A percentile compares a stretch with the other conserved stretches of the same genome.
These are phyloP conservation scores for Ichneumoninae sp. DNA, from an alignment of 2,888 invertebrate genomes.

Conservation along the genomic window DNA sequence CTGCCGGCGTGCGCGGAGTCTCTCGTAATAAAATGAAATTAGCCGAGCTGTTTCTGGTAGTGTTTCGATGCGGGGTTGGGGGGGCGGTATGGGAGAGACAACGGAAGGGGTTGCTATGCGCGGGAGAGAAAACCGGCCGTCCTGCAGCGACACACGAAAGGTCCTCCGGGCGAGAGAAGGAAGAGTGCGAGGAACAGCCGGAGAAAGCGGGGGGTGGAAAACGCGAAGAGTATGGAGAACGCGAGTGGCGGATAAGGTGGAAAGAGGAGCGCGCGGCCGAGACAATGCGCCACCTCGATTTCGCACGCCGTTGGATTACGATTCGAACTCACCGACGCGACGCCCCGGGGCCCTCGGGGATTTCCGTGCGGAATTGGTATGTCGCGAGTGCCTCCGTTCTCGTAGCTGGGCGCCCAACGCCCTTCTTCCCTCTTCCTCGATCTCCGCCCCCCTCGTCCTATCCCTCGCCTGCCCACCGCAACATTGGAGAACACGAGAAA, in stretches of 20 bases:
- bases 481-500: constrained; percentile 35
- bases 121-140: constrained; percentile 61
- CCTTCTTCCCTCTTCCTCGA: constrained; percentile 30
- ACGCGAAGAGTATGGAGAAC: constrained; percentile 66
- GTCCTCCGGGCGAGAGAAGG: constrained; percentile 56
- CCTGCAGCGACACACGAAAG: constrained; percentile 72
- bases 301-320: constrained; percentile 79
- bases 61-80: constrained; percentile 60
- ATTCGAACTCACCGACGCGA: constrained; percentile 74
- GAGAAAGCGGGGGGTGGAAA: constrained; percentile 16
- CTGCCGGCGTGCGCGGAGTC: constrained; percentile 56
- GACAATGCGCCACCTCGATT: constrained; percentile 74
- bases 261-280: constrained; percentile 64
- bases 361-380: constrained; percentile 66
- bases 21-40: constrained; percentile 77
- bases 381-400: constrained; percentile 52
- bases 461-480: constrained; percentile 12
- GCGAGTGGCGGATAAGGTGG: constrained; percentile 56
- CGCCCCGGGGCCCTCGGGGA: constrained; percentile 65
- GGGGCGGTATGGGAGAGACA: constrained; percentile 60
- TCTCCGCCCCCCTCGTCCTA: constrained; percentile 17
- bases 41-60: constrained; percentile 71
- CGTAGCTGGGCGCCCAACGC: constrained; percentile 1
- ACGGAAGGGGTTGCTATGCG: constrained; percentile 63
- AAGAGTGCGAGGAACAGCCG: constrained; percentile 27